Evolutionary conservation across 2,797 vertebrate genomes (phyloP).

Genomic region (Tokudaia muenninki): DNA sequence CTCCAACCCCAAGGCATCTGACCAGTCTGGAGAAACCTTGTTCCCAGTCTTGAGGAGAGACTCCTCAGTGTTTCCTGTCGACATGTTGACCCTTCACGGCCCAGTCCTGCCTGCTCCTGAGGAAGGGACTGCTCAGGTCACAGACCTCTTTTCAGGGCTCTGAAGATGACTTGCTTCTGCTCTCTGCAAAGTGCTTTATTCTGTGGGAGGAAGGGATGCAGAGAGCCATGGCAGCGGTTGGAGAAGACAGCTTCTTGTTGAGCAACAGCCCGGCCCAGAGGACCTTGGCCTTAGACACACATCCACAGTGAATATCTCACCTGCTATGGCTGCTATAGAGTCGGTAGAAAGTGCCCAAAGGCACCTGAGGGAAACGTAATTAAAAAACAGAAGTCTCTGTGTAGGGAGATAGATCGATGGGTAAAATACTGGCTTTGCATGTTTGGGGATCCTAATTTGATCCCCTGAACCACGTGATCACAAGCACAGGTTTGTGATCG

Average conservation of each 20-base stretch:
- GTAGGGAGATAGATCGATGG: not conserved
- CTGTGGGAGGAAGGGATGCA: too few species aligned
- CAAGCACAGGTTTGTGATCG: not conserved
- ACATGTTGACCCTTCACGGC: not conserved
- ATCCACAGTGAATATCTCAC: not conserved
- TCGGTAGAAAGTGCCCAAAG: not conserved
- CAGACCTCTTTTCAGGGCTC: not conserved
- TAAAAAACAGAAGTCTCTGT: not conserved
- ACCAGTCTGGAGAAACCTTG: fast-evolving
- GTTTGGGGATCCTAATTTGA: not conserved
- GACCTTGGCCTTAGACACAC: not conserved
- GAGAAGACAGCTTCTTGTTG: not conserved
- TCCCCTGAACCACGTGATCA: too few species aligned
- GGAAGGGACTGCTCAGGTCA: not conserved
- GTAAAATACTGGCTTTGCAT: not conserved
- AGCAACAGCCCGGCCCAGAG: not conserved
- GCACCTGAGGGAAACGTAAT: not conserved
- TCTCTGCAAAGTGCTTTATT: not conserved
- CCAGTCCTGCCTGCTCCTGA: not conserved
- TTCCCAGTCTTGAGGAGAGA: not conserved
- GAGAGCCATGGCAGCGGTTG: not conserved
- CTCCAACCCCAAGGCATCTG: fast-evolving
- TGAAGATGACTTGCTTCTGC: not conserved
- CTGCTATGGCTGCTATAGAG: not conserved
- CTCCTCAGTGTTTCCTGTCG: not conserved